These are phyloP conservation scores for Drosophila macrothrix DNA, from an alignment of 2,888 invertebrate genomes.

Conservation along the genomic window DNA sequence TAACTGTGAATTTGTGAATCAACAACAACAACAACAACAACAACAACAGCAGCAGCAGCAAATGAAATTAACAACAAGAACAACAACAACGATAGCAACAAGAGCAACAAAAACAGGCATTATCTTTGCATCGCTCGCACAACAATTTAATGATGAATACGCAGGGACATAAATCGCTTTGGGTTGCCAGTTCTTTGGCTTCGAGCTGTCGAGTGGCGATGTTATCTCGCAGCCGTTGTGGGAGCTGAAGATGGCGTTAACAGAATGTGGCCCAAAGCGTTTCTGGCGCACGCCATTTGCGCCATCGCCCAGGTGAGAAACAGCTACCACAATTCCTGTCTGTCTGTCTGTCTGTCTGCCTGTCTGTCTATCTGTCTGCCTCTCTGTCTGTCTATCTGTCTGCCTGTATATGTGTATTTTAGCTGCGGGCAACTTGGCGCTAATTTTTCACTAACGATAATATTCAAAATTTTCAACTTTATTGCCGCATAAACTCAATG, in stretches of 20 bases:
- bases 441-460: slow-evolving; percentile 81
- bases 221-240: slow-evolving; percentile 35
- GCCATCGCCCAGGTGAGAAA: slow-evolving; percentile 46
- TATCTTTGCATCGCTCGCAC: slow-evolving; percentile 61
- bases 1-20: slow-evolving; percentile 76
- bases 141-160: slow-evolving; percentile 76
- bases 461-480: slow-evolving; percentile 81
- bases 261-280: slow-evolving; percentile 65
- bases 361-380: not conserved
- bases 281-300: slow-evolving; percentile 68
- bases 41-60: slow-evolving; percentile 30
- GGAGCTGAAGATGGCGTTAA: slow-evolving; percentile 51
- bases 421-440: slow-evolving; percentile 65
- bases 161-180: slow-evolving; percentile 73
- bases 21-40: slow-evolving; percentile 32
- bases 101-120: slow-evolving; percentile 21
- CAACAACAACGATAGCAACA: slow-evolving; percentile 30
- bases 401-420: not conserved
- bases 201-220: slow-evolving; percentile 36
- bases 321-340: slow-evolving; percentile 1
- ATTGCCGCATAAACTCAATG: slow-evolving; percentile 77
- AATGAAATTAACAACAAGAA: slow-evolving; percentile 17
- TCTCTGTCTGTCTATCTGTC: not conserved
- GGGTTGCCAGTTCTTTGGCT: slow-evolving; percentile 25
- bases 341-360: not conserved